Conservation (phyloP, 2,113 vertebrate species). For the Heterochromis multidens region DNA sequence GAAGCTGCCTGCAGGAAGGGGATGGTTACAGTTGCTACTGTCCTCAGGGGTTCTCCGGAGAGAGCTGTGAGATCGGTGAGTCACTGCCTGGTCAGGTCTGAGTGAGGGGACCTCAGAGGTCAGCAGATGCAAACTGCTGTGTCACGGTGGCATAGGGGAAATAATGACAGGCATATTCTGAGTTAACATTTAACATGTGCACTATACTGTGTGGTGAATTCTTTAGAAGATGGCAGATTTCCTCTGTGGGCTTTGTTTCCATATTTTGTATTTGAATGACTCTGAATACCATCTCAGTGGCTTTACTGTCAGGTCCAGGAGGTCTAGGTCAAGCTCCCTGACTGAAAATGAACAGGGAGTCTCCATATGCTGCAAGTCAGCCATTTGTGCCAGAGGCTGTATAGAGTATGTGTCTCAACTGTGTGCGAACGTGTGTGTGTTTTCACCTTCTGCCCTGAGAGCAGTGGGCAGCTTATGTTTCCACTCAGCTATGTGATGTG, state of each 20-base stretch:
- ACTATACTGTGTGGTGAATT: not conserved
- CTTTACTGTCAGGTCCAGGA: constrained; percentile 11
- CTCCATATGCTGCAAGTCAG: constrained; percentile 33
- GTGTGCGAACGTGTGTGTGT: not conserved
- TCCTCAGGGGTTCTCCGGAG: constrained; percentile 86
- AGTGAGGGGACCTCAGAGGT: constrained; percentile 12
- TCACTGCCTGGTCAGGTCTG: constrained; percentile 25
- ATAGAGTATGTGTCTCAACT: not conserved
- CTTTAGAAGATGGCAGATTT: not conserved
- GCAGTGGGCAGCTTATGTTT: constrained; percentile 39
- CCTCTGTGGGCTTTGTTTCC: not conserved
- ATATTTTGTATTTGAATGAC: not conserved
- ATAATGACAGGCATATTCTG: constrained; percentile 7
- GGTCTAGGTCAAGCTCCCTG: not conserved
- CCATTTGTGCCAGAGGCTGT: constrained; percentile 31
- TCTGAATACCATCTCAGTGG: not conserved
- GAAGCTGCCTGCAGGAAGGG: constrained; percentile 84
- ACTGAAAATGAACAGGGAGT: constrained; percentile 31
- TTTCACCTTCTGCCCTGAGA: constrained; percentile 16
- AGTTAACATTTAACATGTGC: constrained; percentile 21
- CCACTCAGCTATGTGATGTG: constrained; percentile 52
- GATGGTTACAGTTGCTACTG: constrained; percentile 89
- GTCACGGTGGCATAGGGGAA: not conserved
- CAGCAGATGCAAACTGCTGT: constrained; percentile 10
- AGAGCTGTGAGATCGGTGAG: constrained; percentile 97